Evolutionary conservation across 2,797 vertebrate genomes (phyloP), one percentile per base, ranked within the genome.

Genomic region (Onychomys torridus): DNA sequence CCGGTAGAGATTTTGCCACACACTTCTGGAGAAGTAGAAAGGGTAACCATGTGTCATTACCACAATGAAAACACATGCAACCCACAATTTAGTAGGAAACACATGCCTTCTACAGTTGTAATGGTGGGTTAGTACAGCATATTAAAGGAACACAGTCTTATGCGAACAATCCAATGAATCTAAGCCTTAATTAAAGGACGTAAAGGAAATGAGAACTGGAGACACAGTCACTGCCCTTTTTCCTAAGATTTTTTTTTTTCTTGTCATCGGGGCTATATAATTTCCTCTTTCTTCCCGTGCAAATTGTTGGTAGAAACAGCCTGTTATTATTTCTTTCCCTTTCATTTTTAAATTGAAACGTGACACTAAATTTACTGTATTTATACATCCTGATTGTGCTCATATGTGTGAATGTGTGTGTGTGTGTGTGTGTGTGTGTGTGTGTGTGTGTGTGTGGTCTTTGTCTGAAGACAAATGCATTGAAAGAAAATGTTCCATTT

Each of bases 161-260:
- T 0, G 9, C 84, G 67, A 95, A 95, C 37, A 87, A 57, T 59
- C 61, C 83, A 89, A 49, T 65, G 76, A 93, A 43, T 65, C 85
- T 90, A 92, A 91, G 90, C 97, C 95, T 97, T 98, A 98, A 85
- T 94, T 96, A 98, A 96, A 97, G 90, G 98, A 98, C 98, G 98
- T 97, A 97, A 98, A 98, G 97, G 96, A 73, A 96, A 82, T 97
- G 98, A 98, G 88, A 98, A 97, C 13, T 93, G 78, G 96, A 97
- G 97, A 97, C 82, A 93, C 94, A 61, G 93, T 96, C 79, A 27
- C 84, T 94, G 85, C 89, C 57, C 87, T 71, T 73, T 73, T n/a
- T 95, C 82, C 12, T 4, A 14, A 40, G 86, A 63, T 75, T 95
- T 88, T 95, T 88, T 96, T 59, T 34, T 7, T 29, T 71, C 46